Evolutionary conservation across 2,888 invertebrate genomes (phyloP), one percentile per base, ranked within the genome.

Genomic region (Chirona hameri): DNA sequence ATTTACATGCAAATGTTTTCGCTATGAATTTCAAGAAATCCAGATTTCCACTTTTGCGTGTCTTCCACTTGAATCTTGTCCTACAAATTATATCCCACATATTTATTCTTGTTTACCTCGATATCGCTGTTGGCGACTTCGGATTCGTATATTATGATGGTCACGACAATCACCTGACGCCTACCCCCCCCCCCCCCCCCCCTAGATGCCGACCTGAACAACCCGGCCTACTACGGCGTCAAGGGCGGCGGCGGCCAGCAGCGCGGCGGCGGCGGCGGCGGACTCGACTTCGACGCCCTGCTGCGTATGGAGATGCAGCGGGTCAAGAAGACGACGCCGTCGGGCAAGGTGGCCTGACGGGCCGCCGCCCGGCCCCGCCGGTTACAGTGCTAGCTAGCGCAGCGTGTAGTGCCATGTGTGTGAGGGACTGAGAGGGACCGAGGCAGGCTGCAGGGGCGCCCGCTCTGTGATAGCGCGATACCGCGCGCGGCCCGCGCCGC

Each of bases 271-370:
- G n/a, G 31, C 31, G 72, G 21, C 72, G 27, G 18, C 72, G 76
- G 15, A 5, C 46, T 76, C 76, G 76, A 76, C 46, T 76, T 76
- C 46, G 76, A 76, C 76, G 24, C 76, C 21, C 76, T 76, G 24
- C 76, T 76, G 21, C 76, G 39, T 21, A 76, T 76, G 76, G 76
- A 76, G 76, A 76, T 76, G 76, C 76, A 76, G 46, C 76, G 76
- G 39, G 76, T 76, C 24, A 76, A 76, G 46, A 14, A 31, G 72
- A 18, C 31, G 27, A 29, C 27, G 12, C 29, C 18, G 3, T 5
- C 69, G 69, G 12, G 12, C 65, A 65, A 65, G 31, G 31, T 31
- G 72, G 72, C 31, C 14, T 31, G 18, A 69, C 27, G 27, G 65
- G 27, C 24, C 7, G 24, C n/a, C 7, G 39, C 39, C 39, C 4